Base-by-base conservation (phyloP, 2,113 vertebrate species). In the Petrocephalus zakoni region DNA sequence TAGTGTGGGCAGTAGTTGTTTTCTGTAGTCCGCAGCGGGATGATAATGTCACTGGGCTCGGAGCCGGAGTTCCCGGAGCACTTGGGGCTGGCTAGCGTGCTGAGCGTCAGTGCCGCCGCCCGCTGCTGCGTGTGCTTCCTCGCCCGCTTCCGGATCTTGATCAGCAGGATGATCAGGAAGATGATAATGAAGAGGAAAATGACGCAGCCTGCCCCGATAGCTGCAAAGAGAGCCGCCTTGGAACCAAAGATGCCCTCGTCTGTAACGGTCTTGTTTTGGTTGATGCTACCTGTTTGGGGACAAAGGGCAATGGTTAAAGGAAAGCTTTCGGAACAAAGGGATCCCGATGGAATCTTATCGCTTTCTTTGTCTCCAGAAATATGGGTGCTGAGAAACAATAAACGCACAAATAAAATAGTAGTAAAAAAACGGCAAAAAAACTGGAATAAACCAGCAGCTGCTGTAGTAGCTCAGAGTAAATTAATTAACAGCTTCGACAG, bases 1-100 rank as follows among this genome's bases (percentile, higher is more conserved):
- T 99, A 99, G 96, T 99, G 98, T 90, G 98, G 98, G 96, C 98
- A 99, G 96, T 99, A 99, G 96, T 98, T 98, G 96, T 99, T 99
- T 94, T 98, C 97, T 97, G 98, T 96, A 97, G 96, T 99, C 97
- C 97, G 97, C 96, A 99, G 96, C 87, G 98, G 98, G 95, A 99
- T 98, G 96, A 99, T 99, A 96, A 99, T 98, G 95, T 99, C 98
- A 88, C 97, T 99, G 94, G 98, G 97, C 93, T 99, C 98, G 0
- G 97, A 97, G 95, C 97, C 97, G 0, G 95, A 95, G 0, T 95
- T 97, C 89, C 97, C 97, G 0, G 97, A 96, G 92, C 97, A 92
- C 93, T 99, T 99, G 90, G 97, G 97, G 91, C 97, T 97, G 95
- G 98, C 97, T 94, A 99, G 95, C 87, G 98, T 98, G 96, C 97